These are phyloP conservation scores for Diorhabda carinulata DNA, from an alignment of 1,140 invertebrate species.

Conservation along the genomic window DNA sequence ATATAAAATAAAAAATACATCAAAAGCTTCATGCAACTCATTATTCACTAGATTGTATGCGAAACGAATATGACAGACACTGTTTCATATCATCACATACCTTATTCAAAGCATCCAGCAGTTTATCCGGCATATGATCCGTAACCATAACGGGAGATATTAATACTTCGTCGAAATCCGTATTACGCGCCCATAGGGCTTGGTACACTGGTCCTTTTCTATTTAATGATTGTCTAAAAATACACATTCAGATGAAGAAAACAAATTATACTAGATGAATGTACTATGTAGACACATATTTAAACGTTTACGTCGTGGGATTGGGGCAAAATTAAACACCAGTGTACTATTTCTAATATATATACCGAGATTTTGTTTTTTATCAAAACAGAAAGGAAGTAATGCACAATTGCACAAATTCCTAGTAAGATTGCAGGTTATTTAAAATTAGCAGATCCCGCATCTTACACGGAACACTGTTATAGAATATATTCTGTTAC, in stretches of 20 bases:
- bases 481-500: too few relatives aligned
- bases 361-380: too few relatives aligned
- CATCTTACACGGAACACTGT: too few relatives aligned
- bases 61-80: background rate
- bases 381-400: too few relatives aligned
- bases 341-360: too few relatives aligned
- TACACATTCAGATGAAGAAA: background rate
- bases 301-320: too few relatives aligned
- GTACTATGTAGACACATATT: too few relatives aligned
- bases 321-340: too few relatives aligned
- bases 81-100: constrained; percentile 52
- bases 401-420: too few relatives aligned
- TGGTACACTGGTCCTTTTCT: constrained; percentile 80
- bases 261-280: too few relatives aligned
- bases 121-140: constrained; percentile 91
- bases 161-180: constrained; percentile 85
- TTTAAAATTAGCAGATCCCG: too few relatives aligned
- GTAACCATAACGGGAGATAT: constrained; percentile 90
- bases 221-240: constrained; percentile 61
- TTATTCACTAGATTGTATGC: background rate
- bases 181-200: constrained; percentile 83
- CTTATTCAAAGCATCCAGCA: constrained; percentile 81
- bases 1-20: background rate
- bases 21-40: background rate
- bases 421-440: too few relatives aligned